These are phyloP conservation scores for Calliphora vomitoria DNA, from an alignment of 2,888 invertebrate genomes.

Conservation along the genomic window DNA sequence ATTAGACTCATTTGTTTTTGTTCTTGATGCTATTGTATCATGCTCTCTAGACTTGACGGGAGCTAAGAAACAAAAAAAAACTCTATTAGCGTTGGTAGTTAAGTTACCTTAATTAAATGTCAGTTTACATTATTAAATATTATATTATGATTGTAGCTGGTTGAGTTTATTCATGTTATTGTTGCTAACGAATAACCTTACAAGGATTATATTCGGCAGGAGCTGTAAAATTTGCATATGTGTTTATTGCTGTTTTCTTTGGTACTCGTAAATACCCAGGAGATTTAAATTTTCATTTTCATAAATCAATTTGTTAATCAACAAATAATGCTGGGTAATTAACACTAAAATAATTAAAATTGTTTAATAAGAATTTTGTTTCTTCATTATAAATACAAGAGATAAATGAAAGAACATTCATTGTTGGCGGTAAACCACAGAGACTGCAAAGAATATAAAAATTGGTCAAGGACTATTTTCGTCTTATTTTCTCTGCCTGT, in stretches of 20 bases:
- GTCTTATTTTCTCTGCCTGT: background rate
- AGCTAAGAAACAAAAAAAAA: constrained; percentile 57
- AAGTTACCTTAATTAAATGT: constrained; percentile 84
- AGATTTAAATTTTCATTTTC: constrained; percentile 78
- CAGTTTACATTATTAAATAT: constrained; percentile 77
- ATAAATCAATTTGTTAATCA: constrained; percentile 84
- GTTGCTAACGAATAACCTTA: constrained; percentile 53
- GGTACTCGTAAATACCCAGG: constrained; percentile 49
- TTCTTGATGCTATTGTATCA: constrained; percentile 32
- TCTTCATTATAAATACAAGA: background rate
- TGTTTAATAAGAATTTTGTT: constrained; percentile 34
- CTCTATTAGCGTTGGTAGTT: constrained; percentile 75
- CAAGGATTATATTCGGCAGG: constrained; percentile 26
- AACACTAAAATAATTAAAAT: constrained; percentile 62
- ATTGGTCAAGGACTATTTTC: constrained; percentile 80
- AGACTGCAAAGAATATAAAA: constrained; percentile 42
- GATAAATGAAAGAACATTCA: background rate
- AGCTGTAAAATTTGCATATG: constrained; percentile 79
- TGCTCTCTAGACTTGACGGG: constrained; percentile 21
- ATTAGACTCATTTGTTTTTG: constrained; percentile 82
- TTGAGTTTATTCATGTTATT: constrained; percentile 45
- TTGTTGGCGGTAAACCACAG: constrained; percentile 40
- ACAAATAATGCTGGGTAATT: constrained; percentile 73
- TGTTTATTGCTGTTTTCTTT: constrained; percentile 65
- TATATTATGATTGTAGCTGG: constrained; percentile 30